Evolutionary conservation across 92 coral and sea anemone species (phyloP), one percentile per base, ranked within the genome.

Genomic region (Phenganax marumi): DNA sequence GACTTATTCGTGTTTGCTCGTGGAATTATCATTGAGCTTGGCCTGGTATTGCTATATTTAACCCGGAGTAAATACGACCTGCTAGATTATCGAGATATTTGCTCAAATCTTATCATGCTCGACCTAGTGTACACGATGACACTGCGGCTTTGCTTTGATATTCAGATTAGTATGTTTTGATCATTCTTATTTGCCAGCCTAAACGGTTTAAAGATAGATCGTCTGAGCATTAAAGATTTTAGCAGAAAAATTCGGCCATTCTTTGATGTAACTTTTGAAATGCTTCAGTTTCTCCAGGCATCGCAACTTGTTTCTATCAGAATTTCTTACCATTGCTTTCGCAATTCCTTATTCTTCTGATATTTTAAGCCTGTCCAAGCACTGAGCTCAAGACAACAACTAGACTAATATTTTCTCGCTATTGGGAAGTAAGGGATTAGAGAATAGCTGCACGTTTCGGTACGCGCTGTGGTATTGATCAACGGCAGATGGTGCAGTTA

Each of bases 121-220:
- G 60, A 8, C 73, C 54, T 14, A 62, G 73, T 49, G 83, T 78
- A 65, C 70, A 50, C 53, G 58, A 26, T 57, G 63, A 19, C 39
- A 1, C 63, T 22, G 73, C 73, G 73, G 83, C 43, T 22, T 49
- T 4, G 19, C 83, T 78, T 78, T 78, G 83, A 78, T 46, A 78
- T 78, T 78, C 57, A 78, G 83, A 78, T 78, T 78, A 66, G 73
- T 24, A 43, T 49, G 73, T 63, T 52, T 61, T 78, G 61, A 78
- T 78, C 83, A 55, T 60, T 10, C 23, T 77, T 62, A 52, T 74
- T 51, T 66, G 72, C 72, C 50, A 33, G 9, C 18, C 72, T 33
- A 66, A 66, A 66, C 72, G 72, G 50, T 66, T 66, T 66, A 25
- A 17, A 33, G 68, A 62, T 62, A 62, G 68, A 62, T 62, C 8